These are phyloP conservation scores for Patella pellucida DNA, from an alignment of 2,888 invertebrate species.

Conservation along the genomic window DNA sequence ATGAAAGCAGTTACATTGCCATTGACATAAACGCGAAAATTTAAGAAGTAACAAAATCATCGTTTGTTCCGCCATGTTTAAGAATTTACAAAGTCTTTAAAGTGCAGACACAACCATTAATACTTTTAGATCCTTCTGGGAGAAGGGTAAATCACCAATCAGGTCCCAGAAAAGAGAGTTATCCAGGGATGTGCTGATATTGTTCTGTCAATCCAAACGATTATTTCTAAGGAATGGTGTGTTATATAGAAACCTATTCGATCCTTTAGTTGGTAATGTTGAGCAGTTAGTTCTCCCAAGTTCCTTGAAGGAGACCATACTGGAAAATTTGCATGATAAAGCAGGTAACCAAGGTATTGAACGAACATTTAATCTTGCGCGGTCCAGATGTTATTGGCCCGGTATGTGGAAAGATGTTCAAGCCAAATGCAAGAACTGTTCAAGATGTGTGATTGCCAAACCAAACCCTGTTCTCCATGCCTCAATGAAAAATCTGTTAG, in stretches of 20 bases:
- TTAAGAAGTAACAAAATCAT: not conserved
- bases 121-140: too few species aligned
- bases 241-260: too few species aligned
- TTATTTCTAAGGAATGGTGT: too few species aligned
- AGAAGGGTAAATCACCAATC: too few species aligned
- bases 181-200: too few species aligned
- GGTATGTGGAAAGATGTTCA: slow-evolving; percentile 14
- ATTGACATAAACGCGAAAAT: not conserved
- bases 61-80: not conserved
- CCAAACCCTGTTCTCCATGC: slow-evolving; percentile 3
- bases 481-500: slow-evolving; percentile 28
- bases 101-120: too few species aligned
- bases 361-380: too few species aligned
- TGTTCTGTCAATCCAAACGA: too few species aligned
- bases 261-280: slow-evolving; percentile 14
- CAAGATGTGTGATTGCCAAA: slow-evolving; percentile 37
- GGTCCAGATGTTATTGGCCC: too few species aligned
- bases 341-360: too few species aligned
- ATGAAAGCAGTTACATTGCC: not conserved
- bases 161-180: not conserved
- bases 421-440: slow-evolving; percentile 30
- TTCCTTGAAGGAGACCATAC: too few species aligned
- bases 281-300: slow-evolving; percentile 18
- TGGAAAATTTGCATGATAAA: too few species aligned
- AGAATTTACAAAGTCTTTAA: slow-evolving; percentile 3